Conservation (phyloP, 2,797 vertebrate genomes). For the Eulemur rubriventer region DNA sequence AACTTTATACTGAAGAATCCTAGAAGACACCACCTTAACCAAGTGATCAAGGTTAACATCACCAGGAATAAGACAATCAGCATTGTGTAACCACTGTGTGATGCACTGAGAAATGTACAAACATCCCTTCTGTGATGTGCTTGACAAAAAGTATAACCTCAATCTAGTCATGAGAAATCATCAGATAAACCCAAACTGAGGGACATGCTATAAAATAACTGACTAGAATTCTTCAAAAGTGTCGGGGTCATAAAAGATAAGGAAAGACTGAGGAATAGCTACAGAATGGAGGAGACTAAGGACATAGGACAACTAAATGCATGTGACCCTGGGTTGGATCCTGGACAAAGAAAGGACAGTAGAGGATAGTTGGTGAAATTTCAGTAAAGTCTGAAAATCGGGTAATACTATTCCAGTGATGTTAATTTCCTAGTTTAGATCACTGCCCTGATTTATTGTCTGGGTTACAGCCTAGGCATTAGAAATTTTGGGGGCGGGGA, state of each 20-base stretch:
- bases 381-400: not conserved
- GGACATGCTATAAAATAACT: not conserved
- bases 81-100: too few species aligned
- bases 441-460: not conserved
- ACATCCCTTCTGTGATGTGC: not conserved
- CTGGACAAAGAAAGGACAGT: not conserved
- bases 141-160: not conserved
- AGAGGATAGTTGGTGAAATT: not conserved
- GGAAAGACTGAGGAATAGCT: not conserved
- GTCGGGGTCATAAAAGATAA: not conserved
- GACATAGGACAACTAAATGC: not conserved
- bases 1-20: not conserved
- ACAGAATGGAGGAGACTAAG: not conserved
- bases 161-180: not conserved
- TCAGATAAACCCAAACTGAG: not conserved
- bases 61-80: not conserved
- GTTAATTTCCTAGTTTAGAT: constrained; percentile 11
- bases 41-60: not conserved
- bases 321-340: not conserved
- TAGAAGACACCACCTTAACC: not conserved
- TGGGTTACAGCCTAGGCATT: not conserved
- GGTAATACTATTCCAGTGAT: not conserved
- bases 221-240: not conserved
- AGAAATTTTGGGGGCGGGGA: not conserved
- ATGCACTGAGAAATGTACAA: not conserved